These are phyloP conservation scores for Sarcoramphus papa DNA, from an alignment of 2,797 vertebrate species.

Conservation along the genomic window DNA sequence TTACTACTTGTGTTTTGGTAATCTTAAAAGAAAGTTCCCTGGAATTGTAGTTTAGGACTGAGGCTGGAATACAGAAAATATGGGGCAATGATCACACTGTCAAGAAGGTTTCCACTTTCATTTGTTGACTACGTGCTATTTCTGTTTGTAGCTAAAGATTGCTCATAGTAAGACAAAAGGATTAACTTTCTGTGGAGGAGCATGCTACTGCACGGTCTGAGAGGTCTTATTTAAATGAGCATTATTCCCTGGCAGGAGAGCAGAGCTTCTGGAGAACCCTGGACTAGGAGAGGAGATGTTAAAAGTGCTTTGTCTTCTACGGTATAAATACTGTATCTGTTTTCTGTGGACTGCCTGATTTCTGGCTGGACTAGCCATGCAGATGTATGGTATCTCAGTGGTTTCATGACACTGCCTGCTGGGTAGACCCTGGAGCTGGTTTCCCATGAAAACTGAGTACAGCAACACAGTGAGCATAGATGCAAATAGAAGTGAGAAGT, in stretches of 20 bases:
- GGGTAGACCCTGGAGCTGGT: neutral
- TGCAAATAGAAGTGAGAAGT: neutral
- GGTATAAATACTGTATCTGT: rapidly evolving
- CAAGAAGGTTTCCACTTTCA: neutral
- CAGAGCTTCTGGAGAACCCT: neutral
- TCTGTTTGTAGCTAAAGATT: neutral
- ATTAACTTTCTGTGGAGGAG: neutral
- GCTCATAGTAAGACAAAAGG: neutral
- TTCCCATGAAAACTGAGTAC: neutral
- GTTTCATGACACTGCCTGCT: neutral
- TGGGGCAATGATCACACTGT: neutral
- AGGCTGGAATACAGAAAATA: neutral
- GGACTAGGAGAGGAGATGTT: neutral
- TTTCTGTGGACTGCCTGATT: neutral
- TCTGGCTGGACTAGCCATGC: neutral
- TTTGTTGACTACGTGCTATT: neutral
- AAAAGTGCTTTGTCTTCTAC: neutral
- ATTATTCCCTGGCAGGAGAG: neutral
- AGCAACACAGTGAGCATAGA: neutral
- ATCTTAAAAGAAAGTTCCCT: neutral
- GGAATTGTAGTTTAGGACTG: neutral
- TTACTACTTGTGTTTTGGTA: neutral
- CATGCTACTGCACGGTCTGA: neutral
- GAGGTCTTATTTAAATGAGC: neutral
- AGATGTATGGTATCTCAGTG: neutral